Evolutionary conservation across 2,888 invertebrate genomes (phyloP).

Genomic region (Sphaeridia pumilis): DNA sequence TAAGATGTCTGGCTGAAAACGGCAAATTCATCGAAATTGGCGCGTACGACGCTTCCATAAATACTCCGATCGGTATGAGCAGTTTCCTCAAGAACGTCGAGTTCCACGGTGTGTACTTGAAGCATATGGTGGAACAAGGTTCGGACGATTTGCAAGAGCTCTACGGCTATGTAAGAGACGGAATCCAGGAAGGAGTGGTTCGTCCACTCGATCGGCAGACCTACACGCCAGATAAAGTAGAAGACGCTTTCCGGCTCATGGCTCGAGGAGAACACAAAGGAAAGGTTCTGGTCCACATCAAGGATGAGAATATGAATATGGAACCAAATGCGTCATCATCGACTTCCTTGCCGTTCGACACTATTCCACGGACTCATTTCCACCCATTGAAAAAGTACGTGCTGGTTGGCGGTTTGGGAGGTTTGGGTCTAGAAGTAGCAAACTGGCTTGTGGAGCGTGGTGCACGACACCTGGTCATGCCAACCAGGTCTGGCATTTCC

Average conservation of each 20-base stretch:
- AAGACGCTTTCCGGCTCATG: slow-evolving; percentile 59
- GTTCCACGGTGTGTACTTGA: slow-evolving; percentile 93
- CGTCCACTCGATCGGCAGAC: slow-evolving; percentile 55
- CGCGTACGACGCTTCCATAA: slow-evolving; percentile 83
- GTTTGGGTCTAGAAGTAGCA: slow-evolving; percentile 13
- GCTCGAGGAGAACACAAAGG: slow-evolving; percentile 70
- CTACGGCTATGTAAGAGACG: slow-evolving; percentile 47
- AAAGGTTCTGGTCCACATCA: slow-evolving; percentile 51
- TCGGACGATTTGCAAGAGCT: slow-evolving; percentile 53
- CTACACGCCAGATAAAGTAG: slow-evolving; percentile 54
- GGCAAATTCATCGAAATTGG: slow-evolving; percentile 75
- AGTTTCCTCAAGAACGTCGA: slow-evolving; percentile 88
- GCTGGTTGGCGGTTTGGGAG: slow-evolving; percentile 44
- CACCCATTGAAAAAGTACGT: slow-evolving; percentile 46
- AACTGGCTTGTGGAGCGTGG: slow-evolving; percentile 11
- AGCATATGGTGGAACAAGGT: slow-evolving; percentile 62
- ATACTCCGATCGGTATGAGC: slow-evolving; percentile 68
- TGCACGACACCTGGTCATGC: slow-evolving; percentile 5
- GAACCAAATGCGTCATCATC: slow-evolving; percentile 39
- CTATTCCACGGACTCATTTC: slow-evolving; percentile 45
- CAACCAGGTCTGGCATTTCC: slow-evolving; percentile 8
- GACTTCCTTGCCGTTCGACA: slow-evolving; percentile 38
- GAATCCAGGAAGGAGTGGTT: slow-evolving; percentile 54
- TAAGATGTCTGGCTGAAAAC: slow-evolving; percentile 46
- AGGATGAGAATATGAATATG: slow-evolving; percentile 39